Evolutionary conservation across 2,888 invertebrate genomes (phyloP), one percentile per base, ranked within the genome.

Genomic region (Neoascia interrupta): DNA sequence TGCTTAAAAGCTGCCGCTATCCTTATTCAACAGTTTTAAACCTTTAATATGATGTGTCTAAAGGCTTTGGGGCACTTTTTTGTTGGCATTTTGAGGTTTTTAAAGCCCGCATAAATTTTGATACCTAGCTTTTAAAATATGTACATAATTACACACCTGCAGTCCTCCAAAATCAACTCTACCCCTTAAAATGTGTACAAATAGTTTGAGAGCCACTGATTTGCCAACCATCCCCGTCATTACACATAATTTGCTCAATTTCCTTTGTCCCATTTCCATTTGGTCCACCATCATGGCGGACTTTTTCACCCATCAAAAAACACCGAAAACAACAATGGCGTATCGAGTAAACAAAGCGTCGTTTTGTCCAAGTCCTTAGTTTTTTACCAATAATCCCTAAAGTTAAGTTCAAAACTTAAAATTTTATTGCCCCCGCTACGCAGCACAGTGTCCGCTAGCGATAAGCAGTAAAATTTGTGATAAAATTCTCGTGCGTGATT

Each of bases 301-400:
- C 34, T 49, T 72, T 53, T 72, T 39, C 49, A 75, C 64, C 72
- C n/a, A 72, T 73, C 79, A 73, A 81, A 70, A 76, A 66, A 82
- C 81, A 81, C 73, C 81, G 83, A 83, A 83, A 83, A 83, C 82
- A 84, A 84, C 83, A 83, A 84, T 84, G 84, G 84, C 84, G 83
- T 82, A 82, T 82, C 82, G 83, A 84, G 82, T 83, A 86, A 86
- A 85, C 85, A 85, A 85, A 86, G 87, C 87, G 87, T 85, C 88
- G 82, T 84, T 87, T 86, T 84, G 85, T 84, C 85, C 85, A 84
- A 84, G 73, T 81, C 81, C 83, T 82, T 81, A 76, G 80, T 84
- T 84, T 83, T 84, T 84, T 84, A 56, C 23, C 11, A 63, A 64
- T 60, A 47, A 56, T 16, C 41, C 31, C 31, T 68, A 61, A 63